A percentile compares a stretch with the other conserved stretches of the same genome.
Conservation (phyloP, 2,797 vertebrate species). For the Gymnoscopelus microlampas region DNA sequence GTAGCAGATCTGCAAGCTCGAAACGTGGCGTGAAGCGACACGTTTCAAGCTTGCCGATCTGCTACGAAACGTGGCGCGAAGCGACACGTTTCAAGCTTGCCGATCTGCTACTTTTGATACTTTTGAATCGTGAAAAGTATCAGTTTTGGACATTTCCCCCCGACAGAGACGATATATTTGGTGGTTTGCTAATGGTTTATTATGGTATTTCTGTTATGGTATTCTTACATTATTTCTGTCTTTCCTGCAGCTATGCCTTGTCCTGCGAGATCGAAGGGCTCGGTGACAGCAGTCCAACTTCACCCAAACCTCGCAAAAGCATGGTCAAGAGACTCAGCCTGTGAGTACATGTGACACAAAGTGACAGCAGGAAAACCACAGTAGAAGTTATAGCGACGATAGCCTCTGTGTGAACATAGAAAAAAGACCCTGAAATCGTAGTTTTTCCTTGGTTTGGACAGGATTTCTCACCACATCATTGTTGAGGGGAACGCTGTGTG, state of each 20-base stretch:
- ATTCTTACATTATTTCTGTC: background rate
- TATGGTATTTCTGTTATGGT: constrained; percentile 25
- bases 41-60: too few relatives aligned
- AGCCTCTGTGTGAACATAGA: background rate
- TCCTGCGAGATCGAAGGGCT: constrained; percentile 90
- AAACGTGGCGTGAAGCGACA: too few relatives aligned
- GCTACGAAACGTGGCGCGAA: too few relatives aligned
- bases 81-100: too few relatives aligned
- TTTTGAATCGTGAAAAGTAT: too few relatives aligned
- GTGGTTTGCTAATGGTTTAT: constrained; percentile 13
- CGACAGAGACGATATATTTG: background rate
- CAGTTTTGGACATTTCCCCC: too few relatives aligned
- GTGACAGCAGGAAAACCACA: background rate
- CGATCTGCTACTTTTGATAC: too few relatives aligned
- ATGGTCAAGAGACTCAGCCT: constrained; percentile 97
- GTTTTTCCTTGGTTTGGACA: background rate
- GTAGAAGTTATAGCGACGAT: background rate
- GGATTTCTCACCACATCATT: constrained; percentile 7
- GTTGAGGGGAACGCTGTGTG: constrained; percentile 3
- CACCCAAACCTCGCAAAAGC: constrained; percentile 91
- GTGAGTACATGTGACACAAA: constrained; percentile 81
- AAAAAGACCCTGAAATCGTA: background rate
- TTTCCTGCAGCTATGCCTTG: constrained; percentile 84
- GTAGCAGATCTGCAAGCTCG: too few relatives aligned
- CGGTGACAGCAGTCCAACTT: constrained; percentile 86